These are phyloP conservation scores for Nesidiocoris tenuis DNA, from an alignment of 2,888 invertebrate species.

Conservation along the genomic window DNA sequence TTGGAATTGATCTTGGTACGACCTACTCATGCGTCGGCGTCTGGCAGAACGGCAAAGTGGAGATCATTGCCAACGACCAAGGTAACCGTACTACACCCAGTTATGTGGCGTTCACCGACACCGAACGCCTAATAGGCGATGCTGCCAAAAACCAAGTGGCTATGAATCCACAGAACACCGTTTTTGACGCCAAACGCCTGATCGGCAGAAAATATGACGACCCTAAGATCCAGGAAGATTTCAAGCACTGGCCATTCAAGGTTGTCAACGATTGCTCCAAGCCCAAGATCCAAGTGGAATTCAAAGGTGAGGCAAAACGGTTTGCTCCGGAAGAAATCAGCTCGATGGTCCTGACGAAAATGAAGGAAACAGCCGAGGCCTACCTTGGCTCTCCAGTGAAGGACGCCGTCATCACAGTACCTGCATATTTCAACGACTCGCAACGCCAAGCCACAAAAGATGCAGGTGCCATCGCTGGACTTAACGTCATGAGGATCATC, in stretches of 20 bases:
- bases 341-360: conserved; percentile 64
- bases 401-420: conserved; percentile 77
- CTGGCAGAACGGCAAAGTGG: conserved; percentile 78
- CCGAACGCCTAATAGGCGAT: conserved; percentile 57
- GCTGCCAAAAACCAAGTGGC: conserved; percentile 63
- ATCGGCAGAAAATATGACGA: conserved; percentile 69
- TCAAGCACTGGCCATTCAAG: conserved; percentile 82
- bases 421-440: conserved; percentile 72
- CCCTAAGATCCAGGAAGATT: conserved; percentile 71
- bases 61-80: conserved; percentile 81
- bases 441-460: conserved; percentile 78
- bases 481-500: conserved; percentile 85
- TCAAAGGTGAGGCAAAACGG: conserved; percentile 63
- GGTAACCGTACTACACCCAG: conserved; percentile 86
- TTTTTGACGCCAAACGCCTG: conserved; percentile 76
- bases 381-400: conserved; percentile 59
- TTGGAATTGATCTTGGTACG: conserved; percentile 84
- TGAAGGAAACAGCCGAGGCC: conserved; percentile 70
- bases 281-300: conserved; percentile 67
- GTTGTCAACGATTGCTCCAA: conserved; percentile 66
- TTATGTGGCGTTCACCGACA: conserved; percentile 65
- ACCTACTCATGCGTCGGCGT: conserved; percentile 84
- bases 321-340: conserved; percentile 71
- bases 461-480: conserved; percentile 78
- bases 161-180: conserved; percentile 71